Percentiles rank a stretch among this genome's conserved stretches.
Conservation (phyloP, 2,888 invertebrate genomes). For the Allygus modestus region DNA sequence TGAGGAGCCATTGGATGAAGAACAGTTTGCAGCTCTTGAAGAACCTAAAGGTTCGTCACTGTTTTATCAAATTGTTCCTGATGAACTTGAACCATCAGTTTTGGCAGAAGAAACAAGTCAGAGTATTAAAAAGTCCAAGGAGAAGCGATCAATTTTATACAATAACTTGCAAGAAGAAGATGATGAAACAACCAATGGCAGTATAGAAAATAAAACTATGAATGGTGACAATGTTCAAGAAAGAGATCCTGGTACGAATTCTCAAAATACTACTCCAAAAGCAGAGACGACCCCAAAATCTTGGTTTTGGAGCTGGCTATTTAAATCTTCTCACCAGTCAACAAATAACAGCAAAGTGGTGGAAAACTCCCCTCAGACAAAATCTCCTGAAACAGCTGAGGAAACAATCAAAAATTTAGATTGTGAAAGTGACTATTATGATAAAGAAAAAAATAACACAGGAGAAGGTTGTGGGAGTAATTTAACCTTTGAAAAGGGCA, state of each 20-base stretch:
- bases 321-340: not conserved
- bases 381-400: not conserved
- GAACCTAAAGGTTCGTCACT: not conserved
- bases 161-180: not conserved
- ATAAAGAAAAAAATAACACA: not conserved
- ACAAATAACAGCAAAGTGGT: not conserved
- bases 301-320: conserved; percentile 11
- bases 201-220: not conserved
- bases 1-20: not conserved
- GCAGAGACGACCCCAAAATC: not conserved
- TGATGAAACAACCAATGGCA: not conserved
- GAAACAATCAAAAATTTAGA: not conserved
- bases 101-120: not conserved
- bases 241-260: too few species aligned
- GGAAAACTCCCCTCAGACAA: not conserved
- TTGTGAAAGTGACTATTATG: not conserved
- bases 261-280: not conserved
- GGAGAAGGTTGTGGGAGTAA: not conserved
- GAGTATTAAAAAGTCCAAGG: not conserved
- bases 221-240: not conserved
- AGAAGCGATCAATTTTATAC: not conserved
- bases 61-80: not conserved
- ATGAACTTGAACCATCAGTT: not conserved
- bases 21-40: not conserved
- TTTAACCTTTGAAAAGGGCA: not conserved